A percentile compares a stretch with the other conserved stretches of the same genome.
Evolutionary conservation across 2,797 vertebrate species (phyloP).

Genomic region (Pelobates cultripes): DNA sequence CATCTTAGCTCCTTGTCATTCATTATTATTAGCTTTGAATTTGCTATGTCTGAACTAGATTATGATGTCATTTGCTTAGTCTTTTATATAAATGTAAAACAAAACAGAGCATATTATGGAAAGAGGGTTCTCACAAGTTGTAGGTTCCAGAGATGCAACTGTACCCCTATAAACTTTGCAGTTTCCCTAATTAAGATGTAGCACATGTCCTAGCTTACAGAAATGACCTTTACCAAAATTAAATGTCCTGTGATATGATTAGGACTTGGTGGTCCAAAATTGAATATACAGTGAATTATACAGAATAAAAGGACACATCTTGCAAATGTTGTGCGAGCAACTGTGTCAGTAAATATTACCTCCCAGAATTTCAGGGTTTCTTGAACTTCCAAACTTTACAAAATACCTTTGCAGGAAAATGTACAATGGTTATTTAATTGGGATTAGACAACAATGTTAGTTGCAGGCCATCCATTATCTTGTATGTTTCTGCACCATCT

Average conservation of each 20-base stretch:
- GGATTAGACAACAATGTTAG: constrained; percentile 34
- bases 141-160: too few species aligned
- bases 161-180: neutral
- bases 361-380: constrained; percentile 35
- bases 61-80: too few species aligned
- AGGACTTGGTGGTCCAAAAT: too few species aligned
- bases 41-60: too few species aligned
- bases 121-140: too few species aligned
- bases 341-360: constrained; percentile 17
- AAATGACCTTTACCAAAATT: constrained; percentile 26
- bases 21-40: too few species aligned
- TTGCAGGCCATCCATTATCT: constrained; percentile 1
- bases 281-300: constrained; percentile 41
- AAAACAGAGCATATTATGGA: too few species aligned
- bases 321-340: neutral
- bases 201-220: constrained; percentile 11
- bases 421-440: constrained; percentile 26
- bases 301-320: constrained; percentile 7
- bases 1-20: too few species aligned
- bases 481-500: constrained; percentile 1
- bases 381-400: constrained; percentile 25
- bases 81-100: too few species aligned
- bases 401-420: constrained; percentile 11
- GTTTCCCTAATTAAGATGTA: constrained; percentile 38
- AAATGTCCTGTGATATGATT: neutral